Percentiles rank a stretch among this genome's conserved stretches.
phyloP scores from a whole-genome alignment of 2,113 vertebrate genomes.

The Spizaetus ornatus region DNA sequence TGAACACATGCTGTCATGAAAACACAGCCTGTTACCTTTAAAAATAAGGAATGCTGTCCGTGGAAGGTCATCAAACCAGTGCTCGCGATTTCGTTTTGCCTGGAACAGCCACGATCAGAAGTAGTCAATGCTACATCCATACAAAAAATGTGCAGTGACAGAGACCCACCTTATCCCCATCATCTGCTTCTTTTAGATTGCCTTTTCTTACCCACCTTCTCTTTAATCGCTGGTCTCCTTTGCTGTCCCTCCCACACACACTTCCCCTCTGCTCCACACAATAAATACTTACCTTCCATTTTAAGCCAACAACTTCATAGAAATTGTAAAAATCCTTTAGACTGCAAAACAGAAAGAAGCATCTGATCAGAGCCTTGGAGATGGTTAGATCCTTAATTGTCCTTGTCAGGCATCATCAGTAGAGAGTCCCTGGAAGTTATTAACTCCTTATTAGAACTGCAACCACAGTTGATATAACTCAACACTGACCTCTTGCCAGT shows the following conservation, averaged over 20 bases:
- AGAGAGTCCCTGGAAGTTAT: not conserved
- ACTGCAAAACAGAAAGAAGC: constrained; percentile 70
- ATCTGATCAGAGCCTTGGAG: not conserved
- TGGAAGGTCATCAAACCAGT: constrained; percentile 97
- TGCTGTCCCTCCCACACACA: not conserved
- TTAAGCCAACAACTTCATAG: constrained; percentile 93
- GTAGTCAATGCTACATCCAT: not conserved
- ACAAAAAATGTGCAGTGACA: not conserved
- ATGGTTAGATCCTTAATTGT: not conserved
- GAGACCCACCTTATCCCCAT: not conserved
- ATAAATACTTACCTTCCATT: constrained; percentile 87
- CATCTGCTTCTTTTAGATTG: not conserved
- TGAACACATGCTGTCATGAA: not conserved
- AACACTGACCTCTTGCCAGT: not conserved
- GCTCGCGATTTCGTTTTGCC: constrained; percentile 88
- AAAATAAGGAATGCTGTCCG: constrained; percentile 94
- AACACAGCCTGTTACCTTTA: constrained; percentile 77
- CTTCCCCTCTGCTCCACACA: not conserved
- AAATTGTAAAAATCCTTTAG: constrained; percentile 94
- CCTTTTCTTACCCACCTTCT: not conserved
- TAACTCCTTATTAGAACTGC: constrained; percentile 2
- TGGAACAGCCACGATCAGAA: not conserved
- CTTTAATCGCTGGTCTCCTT: not conserved
- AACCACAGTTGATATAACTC: not conserved
- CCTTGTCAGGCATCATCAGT: not conserved